Evolutionary conservation across 1,140 invertebrate genomes (phyloP).

Genomic region (Sitobion miscanthi): DNA sequence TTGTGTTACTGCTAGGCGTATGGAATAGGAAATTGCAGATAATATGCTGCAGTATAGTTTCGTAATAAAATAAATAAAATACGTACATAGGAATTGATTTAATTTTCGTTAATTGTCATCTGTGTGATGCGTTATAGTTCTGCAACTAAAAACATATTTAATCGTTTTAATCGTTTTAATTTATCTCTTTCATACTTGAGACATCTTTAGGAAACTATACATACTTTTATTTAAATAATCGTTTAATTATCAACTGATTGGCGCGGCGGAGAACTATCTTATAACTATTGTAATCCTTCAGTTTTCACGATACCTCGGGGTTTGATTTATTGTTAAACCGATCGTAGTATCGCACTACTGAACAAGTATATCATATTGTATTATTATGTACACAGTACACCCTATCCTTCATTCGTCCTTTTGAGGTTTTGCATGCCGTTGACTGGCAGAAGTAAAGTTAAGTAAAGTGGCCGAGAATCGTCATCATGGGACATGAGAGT

Average conservation of each 20-base stretch:
- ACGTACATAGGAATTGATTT: background rate
- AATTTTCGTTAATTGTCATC: background rate
- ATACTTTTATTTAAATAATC: background rate
- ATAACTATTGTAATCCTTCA: background rate
- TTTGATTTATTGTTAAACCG: background rate
- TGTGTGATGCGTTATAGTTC: background rate
- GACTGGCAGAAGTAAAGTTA: background rate
- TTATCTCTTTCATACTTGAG: background rate
- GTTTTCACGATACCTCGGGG: background rate
- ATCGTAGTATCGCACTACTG: too few relatives aligned
- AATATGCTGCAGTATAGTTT: background rate
- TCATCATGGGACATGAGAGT: background rate
- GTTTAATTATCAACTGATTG: background rate
- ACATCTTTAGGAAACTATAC: background rate
- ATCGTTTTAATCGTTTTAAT: background rate
- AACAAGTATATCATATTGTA: background rate
- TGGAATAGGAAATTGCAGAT: background rate
- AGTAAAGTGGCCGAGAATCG: background rate
- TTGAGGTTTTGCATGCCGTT: background rate
- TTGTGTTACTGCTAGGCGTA: background rate
- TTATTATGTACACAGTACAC: background rate
- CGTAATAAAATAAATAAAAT: too few relatives aligned
- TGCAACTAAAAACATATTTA: background rate
- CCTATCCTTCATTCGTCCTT: background rate
- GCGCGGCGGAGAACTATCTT: background rate